Base-by-base conservation (phyloP, 2,113 vertebrate species). In the Microcebus jonahi region DNA sequence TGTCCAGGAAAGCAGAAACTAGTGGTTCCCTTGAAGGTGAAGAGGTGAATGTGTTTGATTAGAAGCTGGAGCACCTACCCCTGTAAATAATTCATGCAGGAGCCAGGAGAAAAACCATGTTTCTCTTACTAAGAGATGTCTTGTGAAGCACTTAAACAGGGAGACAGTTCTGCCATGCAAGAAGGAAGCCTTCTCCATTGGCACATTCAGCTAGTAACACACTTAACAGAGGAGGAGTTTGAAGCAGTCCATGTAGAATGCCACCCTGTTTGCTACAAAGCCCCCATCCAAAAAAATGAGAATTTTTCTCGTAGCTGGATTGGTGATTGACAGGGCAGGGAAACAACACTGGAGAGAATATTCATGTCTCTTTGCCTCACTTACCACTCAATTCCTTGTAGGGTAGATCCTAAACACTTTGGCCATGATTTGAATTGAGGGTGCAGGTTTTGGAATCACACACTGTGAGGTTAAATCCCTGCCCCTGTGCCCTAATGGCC, bases 71-170 rank as follows among this genome's bases (percentile, higher is more conserved):
- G 15, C 39, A 23, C 42, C 17, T 36, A 34, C 4, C 1, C n/a
- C 1, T 48, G 1, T 88, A 95, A 65, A 25, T 63, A 67, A 7
- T 36, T 96, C 84, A 48, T 76, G n/a, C 34, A 73, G 84, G 71
- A 83, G 5, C 11, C 61, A 84, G n/a, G 39, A 82, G 82, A 48
- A 92, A 63, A 91, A 20, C 9, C 25, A 34, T 12, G 0, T 86
- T 97, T 80, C 88, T 88, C 48, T 68, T 50, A 48, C 70, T 36
- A 80, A 83, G 65, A 61, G 86, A 76, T 8, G 27, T 71, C 71
- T n/a, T 42, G 9, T 88, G 92, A 80, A 91, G 31, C 80, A 90
- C 29, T 93, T 97, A 97, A 97, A 95, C 23, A 92, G 53, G 67
- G 94, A 86, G 63, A 45, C 6, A n/a, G 39, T 81, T 70, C 61